phyloP scores from a whole-genome alignment of 2,888 invertebrate genomes.

The Rhaphigaster nebulosa region DNA sequence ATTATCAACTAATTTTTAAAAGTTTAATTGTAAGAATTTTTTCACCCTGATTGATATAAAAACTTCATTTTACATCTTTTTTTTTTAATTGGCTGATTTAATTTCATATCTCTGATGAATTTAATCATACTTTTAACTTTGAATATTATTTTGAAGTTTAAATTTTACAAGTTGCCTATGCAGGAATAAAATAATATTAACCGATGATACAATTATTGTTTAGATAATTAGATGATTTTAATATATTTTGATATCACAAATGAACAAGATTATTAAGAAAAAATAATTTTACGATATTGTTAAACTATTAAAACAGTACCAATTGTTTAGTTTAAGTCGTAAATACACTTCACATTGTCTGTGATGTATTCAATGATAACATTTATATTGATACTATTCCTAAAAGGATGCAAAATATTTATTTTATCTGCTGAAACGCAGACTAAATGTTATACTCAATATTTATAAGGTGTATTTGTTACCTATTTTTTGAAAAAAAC shows the following conservation, averaged over 20 bases:
- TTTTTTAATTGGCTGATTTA: neutral
- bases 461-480: conserved; percentile 52
- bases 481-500: conserved; percentile 27
- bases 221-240: neutral
- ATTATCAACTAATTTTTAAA: neutral
- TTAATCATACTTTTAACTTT: neutral
- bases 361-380: conserved; percentile 32
- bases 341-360: conserved; percentile 33
- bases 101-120: neutral
- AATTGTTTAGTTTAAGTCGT: conserved; percentile 15
- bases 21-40: neutral
- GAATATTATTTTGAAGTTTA: neutral
- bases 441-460: conserved; percentile 51
- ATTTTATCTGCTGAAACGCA: conserved; percentile 39
- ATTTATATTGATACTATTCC: neutral
- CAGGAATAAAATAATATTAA: neutral
- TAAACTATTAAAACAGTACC: neutral
- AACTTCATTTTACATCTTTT: neutral
- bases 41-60: neutral
- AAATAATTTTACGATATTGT: neutral
- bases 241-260: neutral
- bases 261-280: neutral
- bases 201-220: neutral
- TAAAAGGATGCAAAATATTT: conserved; percentile 28
- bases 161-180: neutral